Evolutionary conservation across 2,797 vertebrate species (phyloP).

Genomic region (Acanthiza pusilla): DNA sequence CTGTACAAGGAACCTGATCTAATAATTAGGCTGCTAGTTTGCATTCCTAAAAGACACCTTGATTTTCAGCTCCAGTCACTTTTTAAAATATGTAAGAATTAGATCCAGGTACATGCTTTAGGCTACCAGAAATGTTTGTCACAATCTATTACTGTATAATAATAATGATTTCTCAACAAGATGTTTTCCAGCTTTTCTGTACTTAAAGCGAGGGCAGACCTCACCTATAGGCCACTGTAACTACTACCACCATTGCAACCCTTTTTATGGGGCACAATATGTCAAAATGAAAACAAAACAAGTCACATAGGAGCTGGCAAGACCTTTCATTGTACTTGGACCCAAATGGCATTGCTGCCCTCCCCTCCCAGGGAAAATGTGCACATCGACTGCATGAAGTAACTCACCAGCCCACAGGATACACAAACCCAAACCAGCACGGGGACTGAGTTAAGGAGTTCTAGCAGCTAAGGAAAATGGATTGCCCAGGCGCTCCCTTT

Average conservation of each 20-base stretch:
- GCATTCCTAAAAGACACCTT: background rate
- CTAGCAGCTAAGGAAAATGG: background rate
- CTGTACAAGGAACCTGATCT: background rate
- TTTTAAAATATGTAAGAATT: background rate
- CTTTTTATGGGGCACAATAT: background rate
- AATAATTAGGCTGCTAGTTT: background rate
- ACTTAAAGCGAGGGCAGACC: background rate
- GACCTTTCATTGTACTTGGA: background rate
- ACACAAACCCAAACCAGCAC: background rate
- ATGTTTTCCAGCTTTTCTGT: background rate
- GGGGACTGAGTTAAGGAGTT: rapidly evolving
- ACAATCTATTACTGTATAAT: background rate
- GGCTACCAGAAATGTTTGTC: background rate
- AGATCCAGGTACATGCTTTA: background rate
- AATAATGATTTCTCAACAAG: background rate
- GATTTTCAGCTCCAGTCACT: background rate
- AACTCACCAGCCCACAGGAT: background rate
- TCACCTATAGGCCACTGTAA: background rate
- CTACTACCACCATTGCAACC: background rate
- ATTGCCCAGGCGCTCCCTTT: rapidly evolving
- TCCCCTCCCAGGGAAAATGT: rapidly evolving
- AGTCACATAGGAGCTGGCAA: background rate
- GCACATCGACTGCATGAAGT: rapidly evolving
- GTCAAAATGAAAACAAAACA: background rate
- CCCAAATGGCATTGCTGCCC: background rate